Percentiles rank a stretch among this genome's conserved stretches.
phyloP scores from a whole-genome alignment of 2,797 vertebrate species.

The Alexandromys oeconomus region DNA sequence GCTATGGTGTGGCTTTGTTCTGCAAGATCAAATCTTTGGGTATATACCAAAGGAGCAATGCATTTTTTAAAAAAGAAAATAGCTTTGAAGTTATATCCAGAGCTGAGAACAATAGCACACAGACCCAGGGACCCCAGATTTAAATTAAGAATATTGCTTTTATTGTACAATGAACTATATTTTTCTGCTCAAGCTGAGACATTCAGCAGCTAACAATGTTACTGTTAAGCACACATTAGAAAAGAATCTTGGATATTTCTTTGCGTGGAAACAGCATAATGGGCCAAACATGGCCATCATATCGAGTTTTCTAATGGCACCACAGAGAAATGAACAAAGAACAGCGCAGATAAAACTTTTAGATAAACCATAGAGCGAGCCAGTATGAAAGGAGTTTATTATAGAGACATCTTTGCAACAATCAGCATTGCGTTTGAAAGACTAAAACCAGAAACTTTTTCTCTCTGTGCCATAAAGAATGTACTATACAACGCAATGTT shows the following conservation, averaged over 20 bases:
- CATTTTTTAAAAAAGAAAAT: not conserved
- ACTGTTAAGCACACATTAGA: slow-evolving; percentile 62
- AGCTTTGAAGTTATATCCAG: slow-evolving; percentile 63
- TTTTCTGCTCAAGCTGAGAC: slow-evolving; percentile 69
- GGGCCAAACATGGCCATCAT: slow-evolving; percentile 51
- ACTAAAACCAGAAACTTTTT: slow-evolving; percentile 31
- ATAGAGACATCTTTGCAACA: slow-evolving; percentile 46
- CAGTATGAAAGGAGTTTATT: slow-evolving; percentile 67
- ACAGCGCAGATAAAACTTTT: slow-evolving; percentile 62
- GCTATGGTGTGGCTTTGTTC: slow-evolving; percentile 23
- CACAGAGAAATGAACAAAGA: slow-evolving; percentile 73
- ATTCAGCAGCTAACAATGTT: slow-evolving; percentile 66
- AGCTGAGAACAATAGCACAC: slow-evolving; percentile 56
- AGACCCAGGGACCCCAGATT: slow-evolving; percentile 46
- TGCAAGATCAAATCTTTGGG: slow-evolving; percentile 52
- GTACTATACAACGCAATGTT: not conserved
- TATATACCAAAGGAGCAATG: slow-evolving; percentile 28
- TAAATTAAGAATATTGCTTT: slow-evolving; percentile 78
- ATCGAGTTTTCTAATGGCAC: slow-evolving; percentile 63
- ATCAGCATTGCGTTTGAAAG: slow-evolving; percentile 56
- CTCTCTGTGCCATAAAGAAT: not conserved
- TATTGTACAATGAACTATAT: slow-evolving; percentile 66
- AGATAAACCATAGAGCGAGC: slow-evolving; percentile 32
- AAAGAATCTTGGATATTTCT: slow-evolving; percentile 52
- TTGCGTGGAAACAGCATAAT: slow-evolving; percentile 70